phyloP scores from a whole-genome alignment of 2,888 invertebrate genomes.

The Craniophora ligustri region DNA sequence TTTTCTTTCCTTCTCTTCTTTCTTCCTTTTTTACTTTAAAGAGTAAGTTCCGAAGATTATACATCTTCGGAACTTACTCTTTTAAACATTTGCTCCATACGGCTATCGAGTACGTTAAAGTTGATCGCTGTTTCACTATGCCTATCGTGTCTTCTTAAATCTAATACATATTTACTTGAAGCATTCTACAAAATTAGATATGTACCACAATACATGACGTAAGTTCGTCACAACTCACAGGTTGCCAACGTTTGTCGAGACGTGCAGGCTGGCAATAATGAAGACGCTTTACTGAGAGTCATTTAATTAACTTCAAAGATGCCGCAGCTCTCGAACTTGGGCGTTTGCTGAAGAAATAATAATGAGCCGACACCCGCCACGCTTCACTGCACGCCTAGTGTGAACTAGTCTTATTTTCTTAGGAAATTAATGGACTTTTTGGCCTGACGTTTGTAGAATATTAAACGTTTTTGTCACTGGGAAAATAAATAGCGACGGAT shows the following conservation, averaged over 20 bases:
- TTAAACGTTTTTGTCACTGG: neutral
- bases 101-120: too few relatives aligned
- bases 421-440: slow-evolving; percentile 35
- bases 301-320: slow-evolving; percentile 84
- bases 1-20: too few relatives aligned
- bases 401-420: slow-evolving; percentile 48
- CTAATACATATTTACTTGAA: neutral
- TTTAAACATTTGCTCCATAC: too few relatives aligned
- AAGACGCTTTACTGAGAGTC: slow-evolving; percentile 75
- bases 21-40: too few relatives aligned
- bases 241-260: slow-evolving; percentile 43
- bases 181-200: slow-evolving; percentile 17
- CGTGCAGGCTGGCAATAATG: slow-evolving; percentile 69
- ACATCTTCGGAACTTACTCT: too few relatives aligned
- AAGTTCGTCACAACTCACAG: slow-evolving; percentile 21
- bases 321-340: slow-evolving; percentile 67
- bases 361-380: slow-evolving; percentile 64
- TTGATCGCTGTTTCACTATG: too few relatives aligned
- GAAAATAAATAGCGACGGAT: too few relatives aligned
- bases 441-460: slow-evolving; percentile 4
- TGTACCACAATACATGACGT: slow-evolving; percentile 6
- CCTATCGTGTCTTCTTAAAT: too few relatives aligned
- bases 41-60: too few relatives aligned
- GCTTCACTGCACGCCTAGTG: slow-evolving; percentile 45
- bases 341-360: slow-evolving; percentile 73